Evolutionary conservation across 2,797 vertebrate species (phyloP).

Genomic region (Sebastiscus albofasciatus): DNA sequence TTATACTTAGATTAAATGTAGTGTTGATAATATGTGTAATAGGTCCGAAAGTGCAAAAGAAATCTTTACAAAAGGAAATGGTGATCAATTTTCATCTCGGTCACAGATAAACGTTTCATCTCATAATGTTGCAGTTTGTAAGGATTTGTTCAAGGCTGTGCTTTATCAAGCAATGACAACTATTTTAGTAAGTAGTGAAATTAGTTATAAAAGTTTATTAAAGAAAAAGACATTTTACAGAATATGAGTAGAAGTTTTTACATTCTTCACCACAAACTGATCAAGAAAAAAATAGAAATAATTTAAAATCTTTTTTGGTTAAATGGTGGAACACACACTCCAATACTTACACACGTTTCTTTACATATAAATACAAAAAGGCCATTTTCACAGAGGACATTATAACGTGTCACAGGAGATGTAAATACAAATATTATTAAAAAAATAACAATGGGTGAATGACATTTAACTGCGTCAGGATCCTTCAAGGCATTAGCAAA

Average conservation of each 20-base stretch:
- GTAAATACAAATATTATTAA: not conserved
- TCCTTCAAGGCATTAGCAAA: no score
- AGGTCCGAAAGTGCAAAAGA: not conserved
- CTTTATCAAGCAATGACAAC: not conserved
- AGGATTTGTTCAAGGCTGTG: not conserved
- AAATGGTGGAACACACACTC: not conserved
- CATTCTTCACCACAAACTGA: not conserved
- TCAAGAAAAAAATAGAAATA: conserved; percentile 16
- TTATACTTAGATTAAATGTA: not conserved
- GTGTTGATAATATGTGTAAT: not conserved
- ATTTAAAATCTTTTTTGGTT: conserved; percentile 16
- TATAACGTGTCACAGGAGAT: not conserved
- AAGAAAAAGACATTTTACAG: conserved; percentile 12
- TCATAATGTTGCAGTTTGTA: not conserved
- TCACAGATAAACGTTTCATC: not conserved
- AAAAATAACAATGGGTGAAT: not conserved
- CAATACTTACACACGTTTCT: not conserved
- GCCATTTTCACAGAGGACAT: not conserved
- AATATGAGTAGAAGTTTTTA: not conserved
- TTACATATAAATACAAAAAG: not conserved
- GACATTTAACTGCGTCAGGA: not conserved
- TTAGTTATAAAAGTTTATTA: conserved; percentile 45
- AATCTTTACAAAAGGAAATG: not conserved
- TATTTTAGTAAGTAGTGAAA: not conserved
- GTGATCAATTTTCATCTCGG: not conserved